Evolutionary conservation across 2,797 vertebrate genomes (phyloP), one percentile per base, ranked within the genome.

Genomic region (Serranus cabrilla): DNA sequence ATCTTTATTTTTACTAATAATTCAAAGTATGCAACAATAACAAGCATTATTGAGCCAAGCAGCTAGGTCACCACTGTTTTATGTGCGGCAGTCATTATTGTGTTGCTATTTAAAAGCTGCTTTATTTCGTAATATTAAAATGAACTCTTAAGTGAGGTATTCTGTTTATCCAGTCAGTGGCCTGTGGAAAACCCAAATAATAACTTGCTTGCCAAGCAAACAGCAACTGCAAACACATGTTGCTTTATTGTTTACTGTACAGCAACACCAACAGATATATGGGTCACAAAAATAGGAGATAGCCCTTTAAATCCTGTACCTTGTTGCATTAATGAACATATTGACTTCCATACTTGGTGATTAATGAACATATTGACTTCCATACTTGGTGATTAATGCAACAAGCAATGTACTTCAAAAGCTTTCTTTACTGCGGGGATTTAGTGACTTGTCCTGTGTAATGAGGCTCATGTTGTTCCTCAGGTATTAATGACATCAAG

Each of bases 1-100:
- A 60, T 68, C 5, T 56, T 45, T 21, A 27, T 55, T 69, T 66
- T 71, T 55, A 55, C 7, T 57, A 63, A 31, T 34, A 40, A 71
- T 65, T 54, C 12, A 51, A 31, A 70, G 49, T 21, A 16, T 56
- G 50, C 18, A 62, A 17, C 12, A 73, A 34, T 34, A 34, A 54
- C 39, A 27, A 8, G 23, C 17, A 46, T 67, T 25, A 10, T 7
- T 55, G 34, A 59, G 52, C 40, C 54, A 27, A 20, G 14, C 62
- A 56, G 23, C 57, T 66, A 21, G 8, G 43, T 46, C 23, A 60
- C 13, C 47, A 42, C 58, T 20, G 17, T 40, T 50, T 47, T 11
- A 40, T 49, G 11, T 54, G 23, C 20, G 66, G 11, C 55, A 51
- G 13, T 47, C 14, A 54, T 52, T 2, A 64, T 17, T 68, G n/a